A percentile compares a stretch with the other conserved stretches of the same genome.
These are phyloP conservation scores for Macaria notata DNA, from an alignment of 2,888 invertebrate genomes.

Conservation along the genomic window DNA sequence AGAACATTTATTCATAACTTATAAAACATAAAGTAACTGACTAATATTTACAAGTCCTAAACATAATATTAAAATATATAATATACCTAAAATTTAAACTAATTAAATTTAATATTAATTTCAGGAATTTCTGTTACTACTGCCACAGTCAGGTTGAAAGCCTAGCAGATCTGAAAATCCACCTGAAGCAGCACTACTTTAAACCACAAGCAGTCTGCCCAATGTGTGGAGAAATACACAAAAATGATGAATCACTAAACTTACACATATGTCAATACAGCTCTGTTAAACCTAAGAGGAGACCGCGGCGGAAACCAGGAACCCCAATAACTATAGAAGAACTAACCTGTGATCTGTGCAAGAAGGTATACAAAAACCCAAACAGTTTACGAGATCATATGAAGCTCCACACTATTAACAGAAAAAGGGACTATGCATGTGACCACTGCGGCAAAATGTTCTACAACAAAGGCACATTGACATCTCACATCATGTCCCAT, in stretches of 20 bases:
- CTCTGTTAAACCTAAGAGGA: conserved; percentile 49
- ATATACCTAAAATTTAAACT: too few relatives aligned
- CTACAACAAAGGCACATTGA: conserved; percentile 70
- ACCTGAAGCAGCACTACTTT: conserved; percentile 52
- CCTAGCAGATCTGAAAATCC: conserved; percentile 38
- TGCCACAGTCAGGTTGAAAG: conserved; percentile 48
- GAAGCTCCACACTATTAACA: conserved; percentile 73
- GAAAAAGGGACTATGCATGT: conserved; percentile 68
- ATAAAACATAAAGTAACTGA: too few relatives aligned
- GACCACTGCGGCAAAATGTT: conserved; percentile 75
- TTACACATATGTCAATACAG: conserved; percentile 56
- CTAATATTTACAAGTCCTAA: too few relatives aligned
- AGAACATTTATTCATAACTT: too few relatives aligned
- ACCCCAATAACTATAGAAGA: conserved; percentile 66
- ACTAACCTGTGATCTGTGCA: conserved; percentile 63
- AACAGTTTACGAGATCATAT: conserved; percentile 38
- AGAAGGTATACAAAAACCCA: conserved; percentile 66
- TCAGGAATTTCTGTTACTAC: conserved; percentile 55
- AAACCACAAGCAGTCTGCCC: conserved; percentile 54
- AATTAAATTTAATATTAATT: too few relatives aligned
- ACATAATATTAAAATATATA: too few relatives aligned
- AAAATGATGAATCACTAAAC: conserved; percentile 54
- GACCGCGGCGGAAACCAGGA: conserved; percentile 60
- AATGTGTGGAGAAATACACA: conserved; percentile 63
- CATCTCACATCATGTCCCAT: conserved; percentile 70